Conservation (phyloP, 1,140 invertebrate species). For the Nautilus pompilius region DNA sequence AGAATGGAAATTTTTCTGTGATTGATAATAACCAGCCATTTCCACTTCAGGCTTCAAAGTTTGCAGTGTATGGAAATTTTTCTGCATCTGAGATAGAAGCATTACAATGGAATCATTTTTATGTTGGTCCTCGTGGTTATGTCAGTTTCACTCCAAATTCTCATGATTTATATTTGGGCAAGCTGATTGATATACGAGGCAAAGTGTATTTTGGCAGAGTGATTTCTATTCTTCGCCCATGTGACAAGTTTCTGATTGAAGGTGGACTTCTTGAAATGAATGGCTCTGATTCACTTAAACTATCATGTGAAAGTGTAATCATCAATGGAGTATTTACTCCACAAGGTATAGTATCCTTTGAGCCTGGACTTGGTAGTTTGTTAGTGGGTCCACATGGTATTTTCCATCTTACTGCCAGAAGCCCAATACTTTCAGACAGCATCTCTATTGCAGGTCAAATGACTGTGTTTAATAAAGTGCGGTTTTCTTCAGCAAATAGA, state of each 20-base stretch:
- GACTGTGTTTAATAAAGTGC: constrained; percentile 23
- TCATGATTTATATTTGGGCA: constrained; percentile 22
- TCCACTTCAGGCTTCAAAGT: constrained; percentile 5
- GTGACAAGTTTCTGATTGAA: constrained; percentile 22
- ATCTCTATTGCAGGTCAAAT: constrained; percentile 25
- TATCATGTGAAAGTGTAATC: constrained; percentile 26
- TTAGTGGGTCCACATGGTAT: constrained; percentile 18
- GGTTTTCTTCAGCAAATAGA: constrained; percentile 20
- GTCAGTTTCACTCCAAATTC: constrained; percentile 21
- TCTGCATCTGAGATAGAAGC: not conserved
- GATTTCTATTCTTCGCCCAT: constrained; percentile 25
- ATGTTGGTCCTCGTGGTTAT: constrained; percentile 18
- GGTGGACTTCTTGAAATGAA: constrained; percentile 10
- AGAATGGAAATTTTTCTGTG: not conserved
- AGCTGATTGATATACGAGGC: constrained; percentile 18
- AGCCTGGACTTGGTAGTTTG: constrained; percentile 10
- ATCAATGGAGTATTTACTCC: constrained; percentile 29
- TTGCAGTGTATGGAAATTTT: constrained; percentile 20
- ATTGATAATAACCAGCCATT: constrained; percentile 4
- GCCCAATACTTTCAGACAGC: constrained; percentile 22
- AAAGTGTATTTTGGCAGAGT: constrained; percentile 16
- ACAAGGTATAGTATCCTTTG: constrained; percentile 19
- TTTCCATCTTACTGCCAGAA: constrained; percentile 18
- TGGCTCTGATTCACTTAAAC: constrained; percentile 16
- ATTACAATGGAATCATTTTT: constrained; percentile 12